Base-by-base conservation (phyloP, 37 sponge, comb jelly and placozoan genomes). In the Chondrosia reniformis region DNA sequence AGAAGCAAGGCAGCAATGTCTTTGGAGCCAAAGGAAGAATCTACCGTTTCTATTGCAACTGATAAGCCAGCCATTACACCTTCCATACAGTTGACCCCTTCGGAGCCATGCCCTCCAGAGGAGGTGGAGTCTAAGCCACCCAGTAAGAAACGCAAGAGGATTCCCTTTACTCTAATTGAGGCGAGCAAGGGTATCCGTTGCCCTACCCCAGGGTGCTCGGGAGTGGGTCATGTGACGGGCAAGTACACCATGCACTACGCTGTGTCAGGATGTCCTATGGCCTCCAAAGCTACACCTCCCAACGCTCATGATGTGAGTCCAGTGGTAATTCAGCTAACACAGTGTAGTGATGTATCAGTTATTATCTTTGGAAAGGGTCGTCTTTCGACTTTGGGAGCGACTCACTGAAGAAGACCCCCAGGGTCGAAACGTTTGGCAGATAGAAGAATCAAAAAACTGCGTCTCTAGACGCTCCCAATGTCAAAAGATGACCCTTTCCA, bases 191-290 rank as follows among this genome's bases (percentile, higher is more conserved):
- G 87, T 0, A 86, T 76, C 78, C 76, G 55, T 12, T 91, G 91
- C 61, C 91, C 91, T 45, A 91, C 91, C 46, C 84, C 91, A 4
- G 91, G 87, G 1, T 91, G 91, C 41, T 46, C 79, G 33, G 91
- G 91, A 2, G 28, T 78, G 6, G 91, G 91, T 77, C 91, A 91
- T 80, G 84, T 86, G 77, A 86, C 87, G 0, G 84, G 84, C 0
- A 46, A 71, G 32, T 91, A 86, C 63, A 65, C 84, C 46, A 86
- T 84, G 84, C 91, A 91, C 74, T 91, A 86, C 61, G 83, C 87
- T 59, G 84, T 83, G 74, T 91, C 91, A 5, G 91, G 91, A 0
- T 91, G 91, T 63, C 91, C 91, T 24, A 36, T 69, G 36, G 72
- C 43, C 10, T 41, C 72, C 41, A 69, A 69, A 25, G 61, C n/a